These are phyloP conservation scores for Wiebesia pumilae DNA, from an alignment of 1,140 invertebrate species.

Conservation along the genomic window DNA sequence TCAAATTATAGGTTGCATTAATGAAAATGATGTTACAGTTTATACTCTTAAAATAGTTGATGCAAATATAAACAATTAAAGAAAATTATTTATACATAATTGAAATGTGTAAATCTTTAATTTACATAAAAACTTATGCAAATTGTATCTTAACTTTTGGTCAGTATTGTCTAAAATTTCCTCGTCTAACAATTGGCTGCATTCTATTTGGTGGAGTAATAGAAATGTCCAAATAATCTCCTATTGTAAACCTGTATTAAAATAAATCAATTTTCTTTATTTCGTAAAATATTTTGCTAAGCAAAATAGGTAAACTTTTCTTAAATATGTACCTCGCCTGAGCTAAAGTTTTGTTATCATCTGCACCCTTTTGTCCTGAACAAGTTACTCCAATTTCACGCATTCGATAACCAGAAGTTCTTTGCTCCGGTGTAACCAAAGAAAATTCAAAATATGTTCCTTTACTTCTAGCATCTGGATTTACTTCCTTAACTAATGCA, in stretches of 20 bases:
- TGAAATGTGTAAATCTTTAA: slow-evolving; percentile 18
- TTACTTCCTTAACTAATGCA: slow-evolving; percentile 97
- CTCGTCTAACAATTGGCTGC: slow-evolving; percentile 79
- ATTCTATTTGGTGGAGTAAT: slow-evolving; percentile 92
- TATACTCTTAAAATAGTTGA: background rate
- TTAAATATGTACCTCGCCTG: slow-evolving; percentile 76
- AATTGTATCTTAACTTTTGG: slow-evolving; percentile 65
- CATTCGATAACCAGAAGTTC: slow-evolving; percentile 89
- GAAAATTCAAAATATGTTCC: slow-evolving; percentile 99
- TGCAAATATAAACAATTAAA: background rate
- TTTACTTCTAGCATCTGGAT: slow-evolving; percentile 94
- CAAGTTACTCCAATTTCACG: slow-evolving; percentile 96
- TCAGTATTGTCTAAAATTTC: slow-evolving; percentile 76
- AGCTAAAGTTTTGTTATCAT: slow-evolving; percentile 93
- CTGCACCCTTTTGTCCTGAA: slow-evolving; percentile 92
- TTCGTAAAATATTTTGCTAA: background rate
- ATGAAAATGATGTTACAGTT: background rate
- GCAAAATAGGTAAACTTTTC: background rate
- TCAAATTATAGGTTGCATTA: background rate
- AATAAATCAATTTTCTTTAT: slow-evolving; percentile 12
- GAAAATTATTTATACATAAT: background rate
- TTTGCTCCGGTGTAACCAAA: slow-evolving; percentile 92
- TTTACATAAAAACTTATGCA: slow-evolving; percentile 39
- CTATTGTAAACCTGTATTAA: slow-evolving; percentile 86
- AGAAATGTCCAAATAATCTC: slow-evolving; percentile 98